These are phyloP conservation scores for Melieria omissa DNA, from an alignment of 2,888 invertebrate genomes.

Conservation along the genomic window DNA sequence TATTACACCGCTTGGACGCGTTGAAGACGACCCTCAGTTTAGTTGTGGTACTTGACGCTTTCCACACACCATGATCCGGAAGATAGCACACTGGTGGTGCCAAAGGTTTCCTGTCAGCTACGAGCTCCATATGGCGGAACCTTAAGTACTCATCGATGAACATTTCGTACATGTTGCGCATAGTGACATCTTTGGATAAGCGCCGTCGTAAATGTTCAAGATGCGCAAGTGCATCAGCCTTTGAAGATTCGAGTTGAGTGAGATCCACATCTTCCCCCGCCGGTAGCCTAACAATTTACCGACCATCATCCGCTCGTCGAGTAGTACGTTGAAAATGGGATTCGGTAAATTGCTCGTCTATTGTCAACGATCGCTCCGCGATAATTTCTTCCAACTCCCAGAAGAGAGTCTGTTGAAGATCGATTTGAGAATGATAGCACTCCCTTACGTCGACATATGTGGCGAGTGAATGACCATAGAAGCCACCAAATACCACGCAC, in stretches of 20 bases:
- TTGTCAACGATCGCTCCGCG: no score
- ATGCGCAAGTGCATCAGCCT: background rate
- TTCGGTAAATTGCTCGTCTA: background rate
- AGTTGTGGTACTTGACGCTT: conserved; percentile 7
- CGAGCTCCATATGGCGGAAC: conserved; percentile 1
- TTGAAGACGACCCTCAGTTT: background rate
- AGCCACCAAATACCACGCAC: no score
- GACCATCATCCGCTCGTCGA: background rate
- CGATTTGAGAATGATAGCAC: no score
- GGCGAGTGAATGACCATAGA: no score
- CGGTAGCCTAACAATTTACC: background rate
- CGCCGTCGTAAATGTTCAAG: background rate
- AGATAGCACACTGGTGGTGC: background rate
- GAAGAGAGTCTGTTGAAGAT: no score
- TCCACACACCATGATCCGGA: conserved; percentile 8
- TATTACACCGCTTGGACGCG: background rate
- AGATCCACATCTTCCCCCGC: background rate
- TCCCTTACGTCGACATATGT: no score
- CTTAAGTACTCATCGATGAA: conserved; percentile 8
- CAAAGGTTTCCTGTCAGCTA: background rate
- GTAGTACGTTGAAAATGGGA: background rate
- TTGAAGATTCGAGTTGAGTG: background rate
- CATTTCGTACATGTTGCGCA: background rate
- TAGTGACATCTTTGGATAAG: background rate
- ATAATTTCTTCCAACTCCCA: no score